phyloP scores from a whole-genome alignment of 2,797 vertebrate genomes.

The Pipistrellus kuhlii region DNA sequence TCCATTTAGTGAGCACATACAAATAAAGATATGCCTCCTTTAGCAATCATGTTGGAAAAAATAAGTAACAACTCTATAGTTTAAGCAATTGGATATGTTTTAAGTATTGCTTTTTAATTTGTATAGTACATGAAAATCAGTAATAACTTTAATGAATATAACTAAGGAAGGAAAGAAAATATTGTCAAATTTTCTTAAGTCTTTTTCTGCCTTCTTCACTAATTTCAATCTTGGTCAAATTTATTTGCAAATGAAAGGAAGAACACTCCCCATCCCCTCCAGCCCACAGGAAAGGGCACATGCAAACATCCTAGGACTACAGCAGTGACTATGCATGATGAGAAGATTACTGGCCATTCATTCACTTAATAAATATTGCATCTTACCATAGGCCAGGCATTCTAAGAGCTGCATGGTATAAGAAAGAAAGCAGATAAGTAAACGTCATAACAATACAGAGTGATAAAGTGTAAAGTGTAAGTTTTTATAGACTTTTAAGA shows the following conservation, averaged over 20 bases:
- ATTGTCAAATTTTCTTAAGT: background rate
- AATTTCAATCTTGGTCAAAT: slow-evolving; percentile 31
- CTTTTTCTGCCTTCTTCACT: background rate
- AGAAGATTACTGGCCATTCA: background rate
- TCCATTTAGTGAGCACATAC: background rate
- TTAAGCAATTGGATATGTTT: background rate
- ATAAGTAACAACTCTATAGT: background rate
- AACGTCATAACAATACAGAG: background rate
- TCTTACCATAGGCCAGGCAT: background rate
- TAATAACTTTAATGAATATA: background rate
- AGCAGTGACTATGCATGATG: background rate
- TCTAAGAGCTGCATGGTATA: background rate
- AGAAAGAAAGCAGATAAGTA: slow-evolving; percentile 1
- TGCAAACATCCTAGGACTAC: slow-evolving; percentile 10
- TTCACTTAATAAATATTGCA: background rate
- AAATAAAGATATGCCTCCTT: background rate
- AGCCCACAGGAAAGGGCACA: background rate
- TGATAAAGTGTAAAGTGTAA: background rate
- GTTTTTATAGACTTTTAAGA: background rate
- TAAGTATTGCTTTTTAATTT: slow-evolving; percentile 10
- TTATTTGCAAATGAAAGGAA: slow-evolving; percentile 46
- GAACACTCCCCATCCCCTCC: background rate
- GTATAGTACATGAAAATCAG: background rate
- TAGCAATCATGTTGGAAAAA: background rate
- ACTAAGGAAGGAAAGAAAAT: slow-evolving; percentile 31